Evolutionary conservation across 1,140 invertebrate genomes (phyloP).

Genomic region (Contarinia nasturtii): DNA sequence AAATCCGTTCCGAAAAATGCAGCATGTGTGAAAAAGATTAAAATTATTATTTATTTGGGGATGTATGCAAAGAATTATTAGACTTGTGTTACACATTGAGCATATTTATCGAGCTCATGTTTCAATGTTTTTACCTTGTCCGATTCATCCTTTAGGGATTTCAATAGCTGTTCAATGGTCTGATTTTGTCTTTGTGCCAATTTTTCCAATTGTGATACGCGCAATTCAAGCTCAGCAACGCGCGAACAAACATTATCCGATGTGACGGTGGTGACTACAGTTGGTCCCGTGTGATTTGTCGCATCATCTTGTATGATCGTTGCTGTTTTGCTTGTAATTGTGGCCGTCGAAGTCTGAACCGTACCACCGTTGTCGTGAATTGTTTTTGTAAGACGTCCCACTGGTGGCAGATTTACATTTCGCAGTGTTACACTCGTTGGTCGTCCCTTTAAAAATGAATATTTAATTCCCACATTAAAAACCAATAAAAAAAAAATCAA

Average conservation of each 20-base stretch:
- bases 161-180: conserved; percentile 33
- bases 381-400: conserved; percentile 6
- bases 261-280: background rate
- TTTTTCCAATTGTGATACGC: conserved; percentile 35
- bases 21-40: background rate
- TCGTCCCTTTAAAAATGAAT: conserved; percentile 9
- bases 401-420: conserved; percentile 18
- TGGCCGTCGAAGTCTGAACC: background rate
- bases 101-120: conserved; percentile 35
- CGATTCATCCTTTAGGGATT: conserved; percentile 29
- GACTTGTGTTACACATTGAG: conserved; percentile 37
- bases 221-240: conserved; percentile 19
- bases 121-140: conserved; percentile 35
- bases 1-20: background rate
- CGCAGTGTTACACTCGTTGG: conserved; percentile 19
- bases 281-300: conserved; percentile 22
- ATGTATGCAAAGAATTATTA: conserved; percentile 12
- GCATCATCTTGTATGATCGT: background rate
- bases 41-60: background rate
- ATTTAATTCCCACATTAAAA: conserved; percentile 7
- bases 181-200: conserved; percentile 34
- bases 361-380: background rate
- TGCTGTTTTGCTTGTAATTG: conserved; percentile 7
- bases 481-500: too few relatives aligned
- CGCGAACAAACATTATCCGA: conserved; percentile 12